phyloP scores from a whole-genome alignment of 2,888 invertebrate species.

The Bimastos eiseni region DNA sequence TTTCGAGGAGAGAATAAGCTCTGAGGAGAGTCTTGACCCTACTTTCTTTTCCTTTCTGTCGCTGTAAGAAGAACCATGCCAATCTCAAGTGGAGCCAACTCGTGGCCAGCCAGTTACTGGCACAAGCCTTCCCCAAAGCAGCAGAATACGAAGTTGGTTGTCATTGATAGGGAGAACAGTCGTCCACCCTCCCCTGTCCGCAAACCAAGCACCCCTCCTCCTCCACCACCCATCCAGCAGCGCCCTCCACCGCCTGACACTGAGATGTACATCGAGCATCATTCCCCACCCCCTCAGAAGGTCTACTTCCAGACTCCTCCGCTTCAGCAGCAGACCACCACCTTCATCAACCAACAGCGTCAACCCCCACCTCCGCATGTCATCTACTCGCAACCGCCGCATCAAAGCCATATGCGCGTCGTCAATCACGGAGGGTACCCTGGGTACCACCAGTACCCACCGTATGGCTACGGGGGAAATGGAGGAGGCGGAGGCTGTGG shows the following conservation, averaged over 20 bases:
- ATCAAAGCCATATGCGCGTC: not conserved
- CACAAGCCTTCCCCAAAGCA: not conserved
- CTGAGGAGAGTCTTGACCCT: not conserved
- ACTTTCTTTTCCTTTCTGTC: not conserved
- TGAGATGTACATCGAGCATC: not conserved
- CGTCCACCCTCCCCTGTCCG: constrained; percentile 19
- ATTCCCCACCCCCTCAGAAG: not conserved
- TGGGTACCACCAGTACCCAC: constrained; percentile 1
- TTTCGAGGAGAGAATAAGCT: not conserved
- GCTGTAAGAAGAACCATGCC: constrained; percentile 28
- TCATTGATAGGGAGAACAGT: constrained; percentile 19
- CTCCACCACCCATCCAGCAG: not conserved
- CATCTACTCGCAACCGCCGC: not conserved
- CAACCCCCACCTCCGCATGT: not conserved
- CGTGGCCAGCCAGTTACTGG: constrained; percentile 34
- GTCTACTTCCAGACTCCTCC: not conserved
- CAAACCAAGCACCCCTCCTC: not conserved
- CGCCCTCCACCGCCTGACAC: not conserved
- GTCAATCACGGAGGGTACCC: not conserved
- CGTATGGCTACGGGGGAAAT: not conserved
- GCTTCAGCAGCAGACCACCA: not conserved
- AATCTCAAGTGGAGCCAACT: constrained; percentile 35
- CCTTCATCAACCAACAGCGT: not conserved
- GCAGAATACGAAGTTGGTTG: constrained; percentile 27
- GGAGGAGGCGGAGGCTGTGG: not conserved